Base-by-base conservation (phyloP, 2,888 invertebrate genomes). In the Hyposoter didymator region DNA sequence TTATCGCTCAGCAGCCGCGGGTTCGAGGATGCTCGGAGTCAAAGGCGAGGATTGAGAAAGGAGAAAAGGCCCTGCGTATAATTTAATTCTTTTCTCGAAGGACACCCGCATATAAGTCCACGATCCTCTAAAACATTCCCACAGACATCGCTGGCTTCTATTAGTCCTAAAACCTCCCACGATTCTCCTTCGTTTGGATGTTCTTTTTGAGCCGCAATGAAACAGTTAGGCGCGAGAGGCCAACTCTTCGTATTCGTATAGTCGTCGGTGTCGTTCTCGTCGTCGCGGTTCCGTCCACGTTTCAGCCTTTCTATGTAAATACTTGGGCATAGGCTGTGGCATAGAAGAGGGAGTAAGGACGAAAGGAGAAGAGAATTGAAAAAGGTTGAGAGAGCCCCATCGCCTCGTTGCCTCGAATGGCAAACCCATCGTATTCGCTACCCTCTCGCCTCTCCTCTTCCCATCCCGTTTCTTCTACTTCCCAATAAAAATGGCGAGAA, bases 251-350 rank as follows among this genome's bases (percentile, higher is more conserved):
- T 76, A 66, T 66, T 64, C 84, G 75, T 84, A n/a, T n/a, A 70
- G 78, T 49, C 22, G 45, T 28, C 64, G 64, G 10, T 22, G 55
- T 55, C 55, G 55, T 52, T 8, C 19, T 55, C 22, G 28, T 73
- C 81, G 76, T 78, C 47, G 70, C 62, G 84, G 78, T 84, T 70
- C 22, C 22, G n/a, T 32, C 66, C 52, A 89, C 89, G 89, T 90
- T 90, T 90, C 87, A 88, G 84, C 88, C 88, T 90, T 91, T 92
- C 90, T 88, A 91, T 89, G 90, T 90, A 92, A 91, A 92, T 92
- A 91, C 86, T 69, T 90, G 88, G 87, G 87, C 86, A 85, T 67
- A 74, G 67, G 19, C 75, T 67, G 73, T 79, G 80, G 80, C 22
- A 43, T 14, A 35, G 32, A 74, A 14, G 67, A 62, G 55, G 19